A percentile compares a stretch with the other conserved stretches of the same genome.
Conservation (phyloP, 2,888 invertebrate species). For the Protophormia terraenovae region DNA sequence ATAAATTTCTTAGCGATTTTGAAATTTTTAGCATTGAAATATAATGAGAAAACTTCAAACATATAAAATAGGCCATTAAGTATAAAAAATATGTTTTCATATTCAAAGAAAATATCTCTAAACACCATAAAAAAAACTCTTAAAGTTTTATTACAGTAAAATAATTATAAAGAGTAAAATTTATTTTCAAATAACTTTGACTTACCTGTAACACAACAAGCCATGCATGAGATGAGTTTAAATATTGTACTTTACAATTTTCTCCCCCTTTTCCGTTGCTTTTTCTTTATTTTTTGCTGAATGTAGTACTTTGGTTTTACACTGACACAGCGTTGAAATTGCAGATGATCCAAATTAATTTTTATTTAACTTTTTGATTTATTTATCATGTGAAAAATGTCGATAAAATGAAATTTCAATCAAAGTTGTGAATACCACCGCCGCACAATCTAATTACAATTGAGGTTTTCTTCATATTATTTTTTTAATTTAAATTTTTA, state of each 20-base stretch:
- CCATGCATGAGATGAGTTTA: not conserved
- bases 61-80: no score
- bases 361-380: not conserved
- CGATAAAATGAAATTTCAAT: slow-evolving; percentile 46
- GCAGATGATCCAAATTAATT: not conserved
- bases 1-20: no score
- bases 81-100: no score
- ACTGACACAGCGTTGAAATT: not conserved
- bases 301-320: not conserved
- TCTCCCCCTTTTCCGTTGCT: not conserved
- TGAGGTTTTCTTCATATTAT: no score
- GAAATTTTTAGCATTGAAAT: no score
- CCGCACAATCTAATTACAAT: slow-evolving; percentile 56
- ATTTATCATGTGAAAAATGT: not conserved
- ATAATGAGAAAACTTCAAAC: no score
- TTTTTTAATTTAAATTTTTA: not conserved
- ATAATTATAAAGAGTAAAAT: not conserved
- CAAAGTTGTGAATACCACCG: not conserved
- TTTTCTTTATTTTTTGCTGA: not conserved
- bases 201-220: slow-evolving; percentile 52
- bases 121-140: no score
- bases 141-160: not conserved
- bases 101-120: no score
- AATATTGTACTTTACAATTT: not conserved
- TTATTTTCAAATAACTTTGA: not conserved